These are phyloP conservation scores for Euura saliciscinereae DNA, from an alignment of 1,140 invertebrate genomes.

Conservation along the genomic window DNA sequence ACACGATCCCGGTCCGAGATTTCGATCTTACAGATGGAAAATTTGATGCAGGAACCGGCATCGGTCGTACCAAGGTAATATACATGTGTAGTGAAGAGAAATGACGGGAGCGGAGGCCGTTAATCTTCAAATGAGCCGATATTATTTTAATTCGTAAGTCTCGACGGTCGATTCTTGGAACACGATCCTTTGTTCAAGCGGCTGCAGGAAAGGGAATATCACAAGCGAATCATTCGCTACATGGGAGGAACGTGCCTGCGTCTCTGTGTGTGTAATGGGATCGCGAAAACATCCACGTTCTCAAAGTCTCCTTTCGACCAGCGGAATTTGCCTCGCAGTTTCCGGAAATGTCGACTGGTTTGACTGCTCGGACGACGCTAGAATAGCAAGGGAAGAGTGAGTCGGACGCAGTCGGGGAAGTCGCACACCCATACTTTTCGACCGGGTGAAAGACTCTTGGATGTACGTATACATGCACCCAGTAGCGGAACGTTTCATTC, in stretches of 20 bases:
- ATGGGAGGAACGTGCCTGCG: not conserved
- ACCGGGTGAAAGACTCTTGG: too few relatives aligned
- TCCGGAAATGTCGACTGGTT: not conserved
- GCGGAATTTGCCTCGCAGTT: not conserved
- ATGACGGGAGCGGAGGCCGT: not conserved
- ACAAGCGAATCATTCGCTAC: not conserved
- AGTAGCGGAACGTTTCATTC: too few relatives aligned
- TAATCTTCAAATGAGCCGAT: constrained; percentile 2
- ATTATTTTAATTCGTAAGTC: constrained; percentile 7
- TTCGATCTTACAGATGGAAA: too few relatives aligned
- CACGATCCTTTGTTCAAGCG: not conserved
- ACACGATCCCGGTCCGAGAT: too few relatives aligned
- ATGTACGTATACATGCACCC: too few relatives aligned
- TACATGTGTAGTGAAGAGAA: too few relatives aligned
- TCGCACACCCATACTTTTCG: too few relatives aligned
- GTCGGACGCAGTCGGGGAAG: too few relatives aligned
- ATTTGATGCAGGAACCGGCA: too few relatives aligned
- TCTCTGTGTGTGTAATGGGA: not conserved
- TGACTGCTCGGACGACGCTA: not conserved
- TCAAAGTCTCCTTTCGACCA: not conserved
- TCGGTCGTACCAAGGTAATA: too few relatives aligned
- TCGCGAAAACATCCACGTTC: not conserved
- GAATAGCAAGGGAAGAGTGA: not conserved
- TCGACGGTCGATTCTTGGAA: constrained; percentile 6
- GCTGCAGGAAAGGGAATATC: not conserved